Evolutionary conservation across 2,888 invertebrate genomes (phyloP).

Genomic region (Fragum sueziense): DNA sequence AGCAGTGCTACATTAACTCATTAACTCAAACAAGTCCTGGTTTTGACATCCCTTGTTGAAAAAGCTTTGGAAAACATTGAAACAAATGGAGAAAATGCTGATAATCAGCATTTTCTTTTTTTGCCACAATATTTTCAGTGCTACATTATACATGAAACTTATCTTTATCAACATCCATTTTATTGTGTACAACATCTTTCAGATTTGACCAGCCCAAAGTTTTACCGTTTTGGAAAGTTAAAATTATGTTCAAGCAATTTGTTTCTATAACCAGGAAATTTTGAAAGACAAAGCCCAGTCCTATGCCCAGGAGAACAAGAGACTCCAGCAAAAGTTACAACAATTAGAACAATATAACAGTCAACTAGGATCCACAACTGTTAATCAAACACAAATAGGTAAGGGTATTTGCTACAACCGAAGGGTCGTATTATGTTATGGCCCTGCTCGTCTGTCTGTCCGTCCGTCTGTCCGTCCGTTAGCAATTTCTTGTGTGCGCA

Average conservation of each 20-base stretch:
- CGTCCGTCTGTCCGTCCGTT: too few species aligned
- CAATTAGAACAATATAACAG: conserved; percentile 37
- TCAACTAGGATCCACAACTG: conserved; percentile 38
- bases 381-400: conserved; percentile 68
- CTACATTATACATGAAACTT: too few species aligned
- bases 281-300: conserved; percentile 75
- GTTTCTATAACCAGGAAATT: conserved; percentile 68
- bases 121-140: not conserved
- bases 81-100: not conserved
- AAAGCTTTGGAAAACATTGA: conserved; percentile 1
- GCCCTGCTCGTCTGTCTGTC: too few species aligned
- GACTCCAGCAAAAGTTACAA: conserved; percentile 70
- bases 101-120: not conserved
- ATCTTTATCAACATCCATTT: too few species aligned
- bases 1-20: too few species aligned
- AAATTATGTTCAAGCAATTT: too few species aligned
- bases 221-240: too few species aligned
- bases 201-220: too few species aligned
- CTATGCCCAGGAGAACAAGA: conserved; percentile 75
- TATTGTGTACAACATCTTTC: too few species aligned
- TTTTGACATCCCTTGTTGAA: too few species aligned
- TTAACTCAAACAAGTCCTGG: too few species aligned
- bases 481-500: not conserved
- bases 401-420: not conserved
- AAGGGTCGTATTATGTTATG: too few species aligned